A percentile compares a stretch with the other conserved stretches of the same genome.
phyloP scores from a whole-genome alignment of 2,797 vertebrate genomes.

The Ceryle rudis region DNA sequence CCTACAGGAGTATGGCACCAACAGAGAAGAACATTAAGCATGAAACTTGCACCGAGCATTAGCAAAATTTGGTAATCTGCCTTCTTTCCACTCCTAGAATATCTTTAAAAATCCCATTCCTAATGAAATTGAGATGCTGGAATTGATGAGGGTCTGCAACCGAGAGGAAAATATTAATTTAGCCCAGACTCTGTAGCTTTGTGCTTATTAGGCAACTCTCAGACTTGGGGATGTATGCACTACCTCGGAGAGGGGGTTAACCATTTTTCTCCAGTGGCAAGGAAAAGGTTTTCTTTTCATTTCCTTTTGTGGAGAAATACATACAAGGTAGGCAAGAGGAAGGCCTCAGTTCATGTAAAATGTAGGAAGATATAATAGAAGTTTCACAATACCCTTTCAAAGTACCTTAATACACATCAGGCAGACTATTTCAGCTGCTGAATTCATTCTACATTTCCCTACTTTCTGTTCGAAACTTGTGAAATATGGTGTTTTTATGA shows the following conservation, averaged over 20 bases:
- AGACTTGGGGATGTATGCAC: background rate
- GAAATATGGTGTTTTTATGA: conserved; percentile 48
- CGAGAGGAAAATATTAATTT: background rate
- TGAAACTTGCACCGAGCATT: background rate
- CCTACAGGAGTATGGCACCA: fast-evolving
- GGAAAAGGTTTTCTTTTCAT: background rate
- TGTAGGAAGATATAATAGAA: conserved; percentile 57
- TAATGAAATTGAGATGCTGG: background rate
- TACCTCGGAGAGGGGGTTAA: background rate
- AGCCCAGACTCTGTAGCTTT: background rate
- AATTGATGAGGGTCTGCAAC: background rate
- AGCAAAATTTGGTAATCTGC: background rate
- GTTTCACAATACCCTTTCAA: conserved; percentile 58
- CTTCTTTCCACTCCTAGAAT: background rate
- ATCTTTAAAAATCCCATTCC: background rate
- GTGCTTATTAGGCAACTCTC: conserved; percentile 3
- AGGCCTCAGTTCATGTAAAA: conserved; percentile 56
- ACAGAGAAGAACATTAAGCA: fast-evolving
- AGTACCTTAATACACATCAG: conserved; percentile 30
- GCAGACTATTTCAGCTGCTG: conserved; percentile 32
- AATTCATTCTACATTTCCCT: conserved; percentile 30
- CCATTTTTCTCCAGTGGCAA: background rate
- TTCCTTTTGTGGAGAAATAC: conserved; percentile 13
- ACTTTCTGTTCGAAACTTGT: conserved; percentile 20
- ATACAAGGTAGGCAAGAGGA: conserved; percentile 8